Evolutionary conservation across 2,797 vertebrate species (phyloP).

Genomic region (Octomys mimax): DNA sequence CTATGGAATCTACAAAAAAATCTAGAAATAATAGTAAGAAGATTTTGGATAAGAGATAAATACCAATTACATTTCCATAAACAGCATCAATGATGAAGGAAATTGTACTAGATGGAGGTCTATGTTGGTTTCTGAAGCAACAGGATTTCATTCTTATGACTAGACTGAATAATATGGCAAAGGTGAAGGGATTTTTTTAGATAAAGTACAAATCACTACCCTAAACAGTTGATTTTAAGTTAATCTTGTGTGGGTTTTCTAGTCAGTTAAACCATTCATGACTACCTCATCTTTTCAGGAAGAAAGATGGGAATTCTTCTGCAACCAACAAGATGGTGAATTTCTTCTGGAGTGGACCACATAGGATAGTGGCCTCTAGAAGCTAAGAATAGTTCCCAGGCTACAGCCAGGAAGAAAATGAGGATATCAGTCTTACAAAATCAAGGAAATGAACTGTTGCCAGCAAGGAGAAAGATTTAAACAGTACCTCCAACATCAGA

Average conservation of each 20-base stretch:
- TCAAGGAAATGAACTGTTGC: not conserved
- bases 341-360: not conserved
- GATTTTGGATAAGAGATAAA: slow-evolving; percentile 1
- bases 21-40: slow-evolving; percentile 44
- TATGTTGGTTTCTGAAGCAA: not conserved
- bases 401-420: not conserved
- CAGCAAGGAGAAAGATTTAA: not conserved
- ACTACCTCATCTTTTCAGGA: not conserved
- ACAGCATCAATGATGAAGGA: not conserved
- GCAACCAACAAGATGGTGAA: not conserved
- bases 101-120: not conserved
- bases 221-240: not conserved
- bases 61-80: not conserved
- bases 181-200: not conserved
- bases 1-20: slow-evolving; percentile 19
- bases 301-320: not conserved
- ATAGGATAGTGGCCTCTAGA: not conserved
- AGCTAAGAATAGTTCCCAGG: not conserved
- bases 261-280: not conserved
- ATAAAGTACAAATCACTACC: slow-evolving; percentile 3
- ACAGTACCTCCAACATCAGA: not conserved
- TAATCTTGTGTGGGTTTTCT: not conserved
- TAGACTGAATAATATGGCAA: not conserved
- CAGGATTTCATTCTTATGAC: not conserved
- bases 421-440: not conserved